Evolutionary conservation across 2,888 invertebrate species (phyloP), one percentile per base, ranked within the genome.

Genomic region (Salticus scenicus): DNA sequence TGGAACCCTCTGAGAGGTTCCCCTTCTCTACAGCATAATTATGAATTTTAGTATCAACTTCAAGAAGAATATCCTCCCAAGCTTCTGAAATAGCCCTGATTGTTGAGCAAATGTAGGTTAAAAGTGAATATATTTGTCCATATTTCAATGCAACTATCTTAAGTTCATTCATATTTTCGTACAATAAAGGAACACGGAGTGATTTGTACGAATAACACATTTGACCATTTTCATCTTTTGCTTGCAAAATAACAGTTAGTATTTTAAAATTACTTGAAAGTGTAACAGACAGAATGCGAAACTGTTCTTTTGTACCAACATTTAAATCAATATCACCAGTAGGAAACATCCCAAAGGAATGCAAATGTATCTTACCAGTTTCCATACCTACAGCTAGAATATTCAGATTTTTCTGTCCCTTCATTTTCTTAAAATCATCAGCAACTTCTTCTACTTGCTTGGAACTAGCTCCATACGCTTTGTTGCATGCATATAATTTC

Each of bases 41-140:
- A 0, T 96, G 94, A 89, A 98, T 93, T 92, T 98, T 98, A 70
- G 95, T 95, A 90, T 98, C 98, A 94, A 98, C 96, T 92, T 98
- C 98, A 64, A 97, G 91, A 47, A 98, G 92, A 89, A 98, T 96
- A 88, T 96, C 97, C 91, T 98, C 98, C 97, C 97, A 98, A 0
- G 97, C 96, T 92, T 98, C 98, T 51, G 94, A 94, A 88, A 97
- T 95, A 8, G 95, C 94, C 89, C 94, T 93, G 91, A 97, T 94
- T 0, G 96, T 96, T 89, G 94, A 94, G 77, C 94, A 94, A 41
- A 96, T 90, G 88, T 93, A 93, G 90, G 94, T 93, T 90, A 95
- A 92, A 57, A 96, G 93, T 89, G 94, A 91, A 14, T 94, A 91
- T 33, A 96, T 93, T 90, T 95, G 94, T 8, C 94, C 94, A 91